These are phyloP conservation scores for Corella eumyota DNA, from an alignment of 23 tunicate species.

Conservation along the genomic window DNA sequence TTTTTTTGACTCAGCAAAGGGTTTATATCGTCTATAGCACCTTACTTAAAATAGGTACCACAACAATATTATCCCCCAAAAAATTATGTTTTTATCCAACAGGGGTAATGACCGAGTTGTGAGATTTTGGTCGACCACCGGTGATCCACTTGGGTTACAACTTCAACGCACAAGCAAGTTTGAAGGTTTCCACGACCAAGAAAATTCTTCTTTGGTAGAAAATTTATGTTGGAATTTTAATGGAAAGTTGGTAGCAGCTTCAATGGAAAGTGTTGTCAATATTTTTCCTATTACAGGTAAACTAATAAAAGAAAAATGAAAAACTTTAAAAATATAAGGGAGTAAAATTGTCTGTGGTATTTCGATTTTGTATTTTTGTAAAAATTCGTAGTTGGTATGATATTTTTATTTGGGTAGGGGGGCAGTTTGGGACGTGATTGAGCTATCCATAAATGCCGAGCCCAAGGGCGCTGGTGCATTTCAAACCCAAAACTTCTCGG, in stretches of 20 bases:
- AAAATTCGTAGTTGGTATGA: no score
- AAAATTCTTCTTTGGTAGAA: constrained; percentile 14
- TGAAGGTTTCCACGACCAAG: constrained; percentile 16
- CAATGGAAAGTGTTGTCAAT: constrained; percentile 41
- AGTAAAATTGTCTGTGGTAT: no score
- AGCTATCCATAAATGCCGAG: no score
- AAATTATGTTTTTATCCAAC: background rate
- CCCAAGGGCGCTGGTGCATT: no score
- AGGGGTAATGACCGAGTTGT: constrained; percentile 39
- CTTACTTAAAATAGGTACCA: background rate
- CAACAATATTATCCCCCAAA: background rate
- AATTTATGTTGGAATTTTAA: constrained; percentile 62
- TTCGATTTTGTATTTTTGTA: no score
- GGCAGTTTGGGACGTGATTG: no score
- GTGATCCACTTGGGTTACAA: constrained; percentile 24
- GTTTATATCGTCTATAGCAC: background rate
- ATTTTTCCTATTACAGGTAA: constrained; percentile 68
- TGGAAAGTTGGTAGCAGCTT: constrained; percentile 76
- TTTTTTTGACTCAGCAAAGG: no score
- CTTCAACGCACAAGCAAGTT: constrained; percentile 24
- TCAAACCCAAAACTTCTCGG: no score
- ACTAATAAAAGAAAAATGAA: no score
- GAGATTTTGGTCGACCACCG: constrained; percentile 30
- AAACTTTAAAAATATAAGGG: no score
- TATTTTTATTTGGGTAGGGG: no score